phyloP scores from a whole-genome alignment of 1,140 invertebrate genomes.

The Scylla paramamosain region DNA sequence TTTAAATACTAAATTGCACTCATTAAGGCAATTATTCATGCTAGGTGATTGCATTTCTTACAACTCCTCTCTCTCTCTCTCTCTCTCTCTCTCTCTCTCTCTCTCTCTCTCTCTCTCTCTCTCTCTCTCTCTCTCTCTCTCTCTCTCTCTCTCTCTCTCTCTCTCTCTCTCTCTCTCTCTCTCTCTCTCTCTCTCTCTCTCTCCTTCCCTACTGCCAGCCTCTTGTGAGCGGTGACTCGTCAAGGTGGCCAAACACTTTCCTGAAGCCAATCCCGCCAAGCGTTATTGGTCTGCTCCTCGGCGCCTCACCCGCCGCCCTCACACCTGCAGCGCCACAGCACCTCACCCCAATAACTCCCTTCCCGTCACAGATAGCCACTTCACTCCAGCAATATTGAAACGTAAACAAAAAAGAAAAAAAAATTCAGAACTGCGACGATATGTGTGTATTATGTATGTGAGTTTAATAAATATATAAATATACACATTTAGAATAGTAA shows the following conservation, averaged over 20 bases:
- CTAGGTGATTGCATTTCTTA: not conserved
- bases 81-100: not conserved
- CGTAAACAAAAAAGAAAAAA: too few species aligned
- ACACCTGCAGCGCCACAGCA: not conserved
- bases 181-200: not conserved
- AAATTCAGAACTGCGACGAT: too few species aligned
- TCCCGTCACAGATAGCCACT: too few species aligned
- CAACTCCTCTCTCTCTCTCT: not conserved
- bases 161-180: not conserved
- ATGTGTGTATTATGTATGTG: too few species aligned
- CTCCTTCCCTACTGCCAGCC: not conserved
- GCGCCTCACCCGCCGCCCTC: not conserved
- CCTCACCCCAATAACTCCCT: too few species aligned
- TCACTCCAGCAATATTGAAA: too few species aligned
- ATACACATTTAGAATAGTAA: too few species aligned
- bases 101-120: not conserved
- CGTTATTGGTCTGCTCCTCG: not conserved
- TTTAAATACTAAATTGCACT: slow-evolving; percentile 1
- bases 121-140: not conserved
- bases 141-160: not conserved
- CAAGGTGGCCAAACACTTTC: not conserved
- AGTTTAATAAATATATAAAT: too few species aligned
- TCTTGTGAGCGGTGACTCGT: not conserved
- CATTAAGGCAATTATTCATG: not conserved
- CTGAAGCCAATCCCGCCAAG: not conserved